Evolutionary conservation across 2,113 vertebrate genomes (phyloP).

Genomic region (Micronisus gabar): DNA sequence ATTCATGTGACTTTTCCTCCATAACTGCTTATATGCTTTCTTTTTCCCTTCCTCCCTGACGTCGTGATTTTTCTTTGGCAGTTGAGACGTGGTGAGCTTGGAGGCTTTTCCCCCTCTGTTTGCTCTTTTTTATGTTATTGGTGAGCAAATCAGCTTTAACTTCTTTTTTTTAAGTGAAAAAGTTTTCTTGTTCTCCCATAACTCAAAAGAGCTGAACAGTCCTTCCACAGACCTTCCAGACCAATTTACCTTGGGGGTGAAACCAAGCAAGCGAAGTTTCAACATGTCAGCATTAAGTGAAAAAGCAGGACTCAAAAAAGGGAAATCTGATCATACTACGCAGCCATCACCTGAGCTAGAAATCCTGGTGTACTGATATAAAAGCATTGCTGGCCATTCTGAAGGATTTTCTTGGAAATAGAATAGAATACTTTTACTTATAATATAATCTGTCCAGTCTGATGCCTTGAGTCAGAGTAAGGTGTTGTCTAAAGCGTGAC

Average conservation of each 20-base stretch:
- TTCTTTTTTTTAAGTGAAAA: background rate
- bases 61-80: background rate
- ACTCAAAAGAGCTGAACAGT: background rate
- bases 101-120: background rate
- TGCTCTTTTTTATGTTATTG: background rate
- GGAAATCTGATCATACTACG: background rate
- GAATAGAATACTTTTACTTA: background rate
- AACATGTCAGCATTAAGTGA: background rate
- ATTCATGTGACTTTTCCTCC: background rate
- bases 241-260: background rate
- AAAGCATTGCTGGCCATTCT: background rate
- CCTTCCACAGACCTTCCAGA: background rate
- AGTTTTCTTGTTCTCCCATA: background rate
- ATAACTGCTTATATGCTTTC: background rate
- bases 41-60: background rate
- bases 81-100: background rate
- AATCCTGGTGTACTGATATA: background rate
- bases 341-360: background rate
- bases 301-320: background rate
- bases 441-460: background rate
- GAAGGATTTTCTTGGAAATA: background rate
- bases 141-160: background rate
- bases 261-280: background rate
- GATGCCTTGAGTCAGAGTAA: background rate
- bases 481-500: background rate